These are phyloP conservation scores for rat (Rattus norvegicus) DNA, from an alignment of 2,113 vertebrate genomes.

Conservation along the genomic window GRCr8 NC_086019.1:105402501-105403000, in stretches of 20 bases:
- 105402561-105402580: neutral
- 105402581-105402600: neutral
- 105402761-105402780: neutral
- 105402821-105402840: no score
- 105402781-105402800: neutral
- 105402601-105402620: neutral
- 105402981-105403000: neutral
- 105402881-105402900: neutral
- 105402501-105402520: neutral
- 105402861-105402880: neutral
- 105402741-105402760: neutral
- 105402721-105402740: neutral
- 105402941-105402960: neutral
- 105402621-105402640: neutral
- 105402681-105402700: neutral
- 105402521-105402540: neutral
- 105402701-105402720: neutral
- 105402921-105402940: neutral
- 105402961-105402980: neutral
- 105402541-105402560: neutral
- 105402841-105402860: neutral
- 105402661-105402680: neutral
- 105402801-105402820: neutral
- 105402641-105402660: neutral
- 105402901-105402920: neutral